phyloP scores from a whole-genome alignment of 2,888 invertebrate genomes.

The Drosophila mimica region DNA sequence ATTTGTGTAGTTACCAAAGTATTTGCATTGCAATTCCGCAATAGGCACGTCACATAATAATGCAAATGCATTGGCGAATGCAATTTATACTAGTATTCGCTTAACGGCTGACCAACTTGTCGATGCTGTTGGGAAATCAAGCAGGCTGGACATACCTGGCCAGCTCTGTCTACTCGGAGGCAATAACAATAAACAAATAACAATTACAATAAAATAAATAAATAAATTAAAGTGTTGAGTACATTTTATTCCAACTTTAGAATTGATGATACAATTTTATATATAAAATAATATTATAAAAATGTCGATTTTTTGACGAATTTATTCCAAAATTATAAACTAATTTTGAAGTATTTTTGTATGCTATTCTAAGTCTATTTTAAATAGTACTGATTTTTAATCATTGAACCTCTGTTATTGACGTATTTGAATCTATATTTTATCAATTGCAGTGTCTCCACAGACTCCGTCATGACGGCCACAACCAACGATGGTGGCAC shows the following conservation, averaged over 20 bases:
- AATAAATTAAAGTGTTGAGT: conserved; percentile 39
- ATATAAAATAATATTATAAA: not conserved
- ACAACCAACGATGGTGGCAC: conserved; percentile 84
- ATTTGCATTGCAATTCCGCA: conserved; percentile 58
- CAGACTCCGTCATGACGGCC: conserved; percentile 83
- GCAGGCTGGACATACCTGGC: conserved; percentile 23
- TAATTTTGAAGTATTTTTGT: not conserved
- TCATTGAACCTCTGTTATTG: not conserved
- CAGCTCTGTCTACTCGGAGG: conserved; percentile 33
- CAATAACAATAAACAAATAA: no score
- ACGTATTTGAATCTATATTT: conserved; percentile 14
- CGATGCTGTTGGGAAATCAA: conserved; percentile 57
- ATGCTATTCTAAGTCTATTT: not conserved
- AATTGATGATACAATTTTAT: not conserved
- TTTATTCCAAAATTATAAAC: not conserved
- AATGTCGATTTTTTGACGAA: not conserved
- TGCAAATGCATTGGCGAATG: conserved; percentile 36
- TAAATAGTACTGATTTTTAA: conserved; percentile 3
- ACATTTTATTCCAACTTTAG: conserved; percentile 33
- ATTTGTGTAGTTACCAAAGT: conserved; percentile 22
- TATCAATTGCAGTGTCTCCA: conserved; percentile 79
- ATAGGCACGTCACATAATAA: conserved; percentile 39
- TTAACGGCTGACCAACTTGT: conserved; percentile 61
- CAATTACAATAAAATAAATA: conserved; percentile 28
- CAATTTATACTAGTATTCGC: conserved; percentile 49